A percentile compares a stretch with the other conserved stretches of the same genome.
Evolutionary conservation across 2,113 vertebrate species (phyloP).

Genomic region (Rana temporaria): DNA sequence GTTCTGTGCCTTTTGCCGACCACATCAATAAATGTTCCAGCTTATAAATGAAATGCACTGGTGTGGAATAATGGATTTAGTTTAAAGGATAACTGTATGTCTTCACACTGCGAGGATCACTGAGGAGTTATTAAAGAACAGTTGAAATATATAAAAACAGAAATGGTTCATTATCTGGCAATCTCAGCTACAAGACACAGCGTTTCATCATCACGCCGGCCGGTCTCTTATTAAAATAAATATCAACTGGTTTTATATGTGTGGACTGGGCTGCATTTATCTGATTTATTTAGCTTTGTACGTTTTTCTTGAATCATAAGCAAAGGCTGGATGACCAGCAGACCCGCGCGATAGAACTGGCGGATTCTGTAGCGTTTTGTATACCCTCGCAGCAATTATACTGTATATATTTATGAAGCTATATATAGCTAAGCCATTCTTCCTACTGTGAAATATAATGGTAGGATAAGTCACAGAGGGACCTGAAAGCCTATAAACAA

Average conservation of each 20-base stretch:
- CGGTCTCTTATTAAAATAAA: conserved; percentile 45
- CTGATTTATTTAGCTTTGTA: conserved; percentile 29
- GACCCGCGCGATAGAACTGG: neutral
- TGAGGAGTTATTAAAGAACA: conserved; percentile 51
- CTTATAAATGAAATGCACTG: conserved; percentile 46
- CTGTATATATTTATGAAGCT: no score
- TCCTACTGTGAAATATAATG: no score
- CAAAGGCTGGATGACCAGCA: neutral
- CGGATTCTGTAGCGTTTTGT: neutral
- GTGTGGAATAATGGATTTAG: conserved; percentile 54
- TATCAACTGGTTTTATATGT: conserved; percentile 30
- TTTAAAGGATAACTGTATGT: conserved; percentile 51
- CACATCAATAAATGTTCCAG: conserved; percentile 55
- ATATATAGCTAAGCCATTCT: no score
- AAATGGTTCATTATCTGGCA: conserved; percentile 47
- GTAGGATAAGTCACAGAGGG: no score
- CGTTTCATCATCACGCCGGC: conserved; percentile 14
- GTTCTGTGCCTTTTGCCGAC: conserved; percentile 33
- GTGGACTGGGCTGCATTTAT: conserved; percentile 12
- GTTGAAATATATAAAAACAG: conserved; percentile 49
- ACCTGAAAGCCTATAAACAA: no score
- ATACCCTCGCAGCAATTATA: no score
- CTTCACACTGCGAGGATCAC: conserved; percentile 40
- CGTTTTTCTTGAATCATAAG: neutral
- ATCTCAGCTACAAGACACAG: conserved; percentile 4